phyloP scores from a whole-genome alignment of 2,113 vertebrate genomes.

The Thamnophis sirtalis region DNA sequence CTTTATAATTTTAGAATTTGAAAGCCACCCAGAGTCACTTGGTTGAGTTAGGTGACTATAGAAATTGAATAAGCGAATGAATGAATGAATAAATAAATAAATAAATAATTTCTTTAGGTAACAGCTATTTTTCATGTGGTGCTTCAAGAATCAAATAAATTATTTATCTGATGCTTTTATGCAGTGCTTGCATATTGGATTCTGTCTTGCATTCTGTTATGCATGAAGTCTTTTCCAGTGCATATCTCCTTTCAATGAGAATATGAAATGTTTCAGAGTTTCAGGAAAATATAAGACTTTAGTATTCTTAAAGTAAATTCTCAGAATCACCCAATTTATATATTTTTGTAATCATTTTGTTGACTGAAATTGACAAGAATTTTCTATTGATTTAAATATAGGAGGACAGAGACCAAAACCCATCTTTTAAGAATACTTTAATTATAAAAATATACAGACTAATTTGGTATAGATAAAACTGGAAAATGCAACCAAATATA shows the following conservation, averaged over 20 bases:
- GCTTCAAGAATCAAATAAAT: slow-evolving; percentile 38
- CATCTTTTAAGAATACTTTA: neutral
- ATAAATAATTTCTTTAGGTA: slow-evolving; percentile 36
- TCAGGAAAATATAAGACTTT: neutral
- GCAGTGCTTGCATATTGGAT: neutral
- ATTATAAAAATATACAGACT: neutral
- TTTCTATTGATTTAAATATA: slow-evolving; percentile 12
- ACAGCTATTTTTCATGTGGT: neutral
- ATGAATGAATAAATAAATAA: neutral
- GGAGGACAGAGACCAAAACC: neutral
- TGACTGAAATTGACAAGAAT: neutral
- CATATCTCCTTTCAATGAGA: neutral
- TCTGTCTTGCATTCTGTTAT: neutral
- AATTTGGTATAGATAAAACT: neutral
- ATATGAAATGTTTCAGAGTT: neutral
- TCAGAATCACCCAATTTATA: neutral
- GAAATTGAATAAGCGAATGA: neutral
- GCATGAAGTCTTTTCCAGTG: neutral
- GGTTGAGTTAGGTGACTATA: neutral
- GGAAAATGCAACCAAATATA: neutral
- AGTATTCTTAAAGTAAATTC: slow-evolving; percentile 14
- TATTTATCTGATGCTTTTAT: slow-evolving; percentile 16
- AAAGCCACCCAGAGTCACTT: neutral
- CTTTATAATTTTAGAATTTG: neutral
- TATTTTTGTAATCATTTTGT: slow-evolving; percentile 44